Evolutionary conservation across 2,888 invertebrate genomes (phyloP), one percentile per base, ranked within the genome.

Genomic region (Scaptomyza tumidula): DNA sequence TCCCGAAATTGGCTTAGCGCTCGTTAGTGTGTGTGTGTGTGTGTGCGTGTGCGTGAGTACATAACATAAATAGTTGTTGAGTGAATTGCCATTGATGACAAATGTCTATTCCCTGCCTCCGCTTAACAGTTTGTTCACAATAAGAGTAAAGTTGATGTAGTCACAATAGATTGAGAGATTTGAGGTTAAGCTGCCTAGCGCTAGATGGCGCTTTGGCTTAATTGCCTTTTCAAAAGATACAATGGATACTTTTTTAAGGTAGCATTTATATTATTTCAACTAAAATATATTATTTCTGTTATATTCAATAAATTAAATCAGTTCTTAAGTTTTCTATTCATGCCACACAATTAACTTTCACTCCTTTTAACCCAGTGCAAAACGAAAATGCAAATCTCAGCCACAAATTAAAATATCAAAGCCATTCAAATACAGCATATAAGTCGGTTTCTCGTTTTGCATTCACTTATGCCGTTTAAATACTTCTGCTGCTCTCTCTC

Each of bases 381-480:
- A 45, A 9, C 13, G 13, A 14, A 7, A 6, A 39, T 19, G 43
- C 24, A 53, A 52, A 48, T 41, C 44, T 39, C 14, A n/a, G 33
- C 37, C 27, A 27, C 57, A 50, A 52, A 58, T 65, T 73, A 69
- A 69, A 68, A 59, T 72, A 63, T 63, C 72, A 68, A 57, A 72
- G 72, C 68, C 71, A 60, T 52, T 72, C 48, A 52, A 72, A 68
- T 24, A 54, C 33, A 10, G 48, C 48, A 31, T 44, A 46, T 52
- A 46, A 61, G 45, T 45, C 46, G 53, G 6, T 50, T 46, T 27
- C 46, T 19, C 7, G 9, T 58, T 50, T 41, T 50, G 49, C 66
- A 46, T 48, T 56, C 50, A 48, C 41, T 50, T 70, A 14, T 49
- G 60, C 61, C 58, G 31, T 50, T 50, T 66, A 66, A 71, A 56